A percentile compares a stretch with the other conserved stretches of the same genome.
phyloP scores from a whole-genome alignment of 1,140 invertebrate genomes.

The Aethina tumida region DNA sequence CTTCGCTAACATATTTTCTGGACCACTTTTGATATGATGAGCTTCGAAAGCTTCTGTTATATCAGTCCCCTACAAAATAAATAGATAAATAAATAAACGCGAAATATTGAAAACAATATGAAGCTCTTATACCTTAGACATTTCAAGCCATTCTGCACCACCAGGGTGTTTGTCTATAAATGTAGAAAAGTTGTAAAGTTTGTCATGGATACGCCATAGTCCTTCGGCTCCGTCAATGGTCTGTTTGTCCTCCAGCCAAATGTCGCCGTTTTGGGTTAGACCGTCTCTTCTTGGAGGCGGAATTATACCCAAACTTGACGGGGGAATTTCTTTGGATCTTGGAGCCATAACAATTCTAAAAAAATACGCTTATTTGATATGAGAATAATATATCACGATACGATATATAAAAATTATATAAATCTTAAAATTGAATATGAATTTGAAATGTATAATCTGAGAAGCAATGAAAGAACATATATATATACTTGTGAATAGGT shows the following conservation, averaged over 20 bases:
- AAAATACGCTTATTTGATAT: no score
- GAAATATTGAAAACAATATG: not conserved
- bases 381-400: no score
- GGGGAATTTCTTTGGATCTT: slow-evolving; percentile 10
- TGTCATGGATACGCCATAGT: slow-evolving; percentile 68
- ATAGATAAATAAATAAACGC: slow-evolving; percentile 1
- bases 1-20: slow-evolving; percentile 45
- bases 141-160: slow-evolving; percentile 59
- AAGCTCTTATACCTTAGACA: slow-evolving; percentile 18
- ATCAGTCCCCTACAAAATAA: slow-evolving; percentile 47
- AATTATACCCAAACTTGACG: slow-evolving; percentile 19
- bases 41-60: slow-evolving; percentile 63
- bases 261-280: slow-evolving; percentile 12
- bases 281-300: slow-evolving; percentile 12
- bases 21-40: slow-evolving; percentile 43
- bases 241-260: slow-evolving; percentile 24
- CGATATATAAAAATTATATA: no score
- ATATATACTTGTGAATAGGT: no score
- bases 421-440: no score
- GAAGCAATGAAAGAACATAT: no score
- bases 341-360: slow-evolving; percentile 18
- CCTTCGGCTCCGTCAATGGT: slow-evolving; percentile 56
- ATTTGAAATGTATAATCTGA: no score
- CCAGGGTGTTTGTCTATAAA: slow-evolving; percentile 67
- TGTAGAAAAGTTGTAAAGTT: slow-evolving; percentile 60